These are phyloP conservation scores for Heteractis magnifica DNA, from an alignment of 92 coral and sea anemone species.

Conservation along the genomic window DNA sequence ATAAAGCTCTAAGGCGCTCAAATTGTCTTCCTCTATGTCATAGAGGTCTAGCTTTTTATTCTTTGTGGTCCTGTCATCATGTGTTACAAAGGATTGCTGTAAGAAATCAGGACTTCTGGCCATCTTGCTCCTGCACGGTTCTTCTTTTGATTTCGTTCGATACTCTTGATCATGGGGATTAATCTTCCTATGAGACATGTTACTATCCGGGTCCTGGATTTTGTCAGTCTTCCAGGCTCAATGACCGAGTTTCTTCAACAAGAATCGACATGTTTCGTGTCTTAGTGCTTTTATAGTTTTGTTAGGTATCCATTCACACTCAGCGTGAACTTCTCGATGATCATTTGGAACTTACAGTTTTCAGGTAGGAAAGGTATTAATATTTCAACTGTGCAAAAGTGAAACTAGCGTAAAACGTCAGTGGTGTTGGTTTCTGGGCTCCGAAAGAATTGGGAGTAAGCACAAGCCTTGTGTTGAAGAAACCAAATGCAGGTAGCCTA, in stretches of 20 bases:
- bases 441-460: not conserved
- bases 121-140: conserved; percentile 2
- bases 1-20: conserved; percentile 13
- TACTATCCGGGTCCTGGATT: not conserved
- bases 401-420: not conserved
- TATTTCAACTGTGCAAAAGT: too few species aligned
- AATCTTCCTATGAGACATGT: not conserved
- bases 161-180: not conserved
- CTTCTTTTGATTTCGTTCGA: not conserved
- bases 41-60: not conserved
- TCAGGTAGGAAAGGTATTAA: too few species aligned
- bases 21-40: conserved; percentile 21
- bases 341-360: not conserved
- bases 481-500: not conserved
- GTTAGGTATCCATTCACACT: not conserved
- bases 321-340: not conserved
- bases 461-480: not conserved
- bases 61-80: not conserved
- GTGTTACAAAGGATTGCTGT: not conserved
- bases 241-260: not conserved
- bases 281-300: not conserved
- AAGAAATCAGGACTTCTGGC: conserved; percentile 19
- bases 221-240: not conserved
- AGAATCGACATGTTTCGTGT: not conserved
- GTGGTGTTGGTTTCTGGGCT: not conserved